phyloP scores from a whole-genome alignment of 37 sponge, comb jelly and placozoan species.

The Chondrosia reniformis region DNA sequence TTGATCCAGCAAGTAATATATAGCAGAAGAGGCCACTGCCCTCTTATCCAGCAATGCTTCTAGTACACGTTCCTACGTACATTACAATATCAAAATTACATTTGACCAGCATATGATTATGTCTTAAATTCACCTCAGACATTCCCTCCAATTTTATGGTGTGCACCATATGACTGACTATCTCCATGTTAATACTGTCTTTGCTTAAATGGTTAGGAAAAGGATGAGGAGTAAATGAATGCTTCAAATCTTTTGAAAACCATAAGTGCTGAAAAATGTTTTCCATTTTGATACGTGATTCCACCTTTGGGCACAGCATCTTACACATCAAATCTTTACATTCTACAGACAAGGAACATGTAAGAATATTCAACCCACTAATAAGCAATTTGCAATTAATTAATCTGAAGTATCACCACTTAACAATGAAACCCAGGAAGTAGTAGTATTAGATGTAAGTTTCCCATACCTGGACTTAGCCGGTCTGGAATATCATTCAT shows the following conservation, averaged over 20 bases:
- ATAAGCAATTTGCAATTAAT: neutral
- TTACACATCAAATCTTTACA: slow-evolving; percentile 74
- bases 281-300: slow-evolving; percentile 70
- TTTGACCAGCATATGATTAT: too few relatives aligned
- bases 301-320: slow-evolving; percentile 70
- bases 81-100: too few relatives aligned
- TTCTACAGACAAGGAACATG: slow-evolving; percentile 19
- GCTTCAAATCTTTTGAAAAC: slow-evolving; percentile 49
- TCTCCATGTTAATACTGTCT: slow-evolving; percentile 50
- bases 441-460: neutral
- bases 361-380: neutral
- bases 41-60: slow-evolving; percentile 3
- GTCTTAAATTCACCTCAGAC: slow-evolving; percentile 5
- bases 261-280: slow-evolving; percentile 79
- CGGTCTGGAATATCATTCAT: slow-evolving; percentile 94
- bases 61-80: slow-evolving; percentile 1
- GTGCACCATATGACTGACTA: slow-evolving; percentile 71
- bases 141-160: neutral
- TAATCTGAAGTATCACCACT: neutral
- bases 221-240: slow-evolving; percentile 52
- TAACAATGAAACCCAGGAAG: neutral
- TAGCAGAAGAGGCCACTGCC: slow-evolving; percentile 29
- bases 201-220: slow-evolving; percentile 49
- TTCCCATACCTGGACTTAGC: slow-evolving; percentile 53
- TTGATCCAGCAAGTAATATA: slow-evolving; percentile 55